Base-by-base conservation (phyloP, 2,797 vertebrate species). In the Rhinoraja longicauda region DNA sequence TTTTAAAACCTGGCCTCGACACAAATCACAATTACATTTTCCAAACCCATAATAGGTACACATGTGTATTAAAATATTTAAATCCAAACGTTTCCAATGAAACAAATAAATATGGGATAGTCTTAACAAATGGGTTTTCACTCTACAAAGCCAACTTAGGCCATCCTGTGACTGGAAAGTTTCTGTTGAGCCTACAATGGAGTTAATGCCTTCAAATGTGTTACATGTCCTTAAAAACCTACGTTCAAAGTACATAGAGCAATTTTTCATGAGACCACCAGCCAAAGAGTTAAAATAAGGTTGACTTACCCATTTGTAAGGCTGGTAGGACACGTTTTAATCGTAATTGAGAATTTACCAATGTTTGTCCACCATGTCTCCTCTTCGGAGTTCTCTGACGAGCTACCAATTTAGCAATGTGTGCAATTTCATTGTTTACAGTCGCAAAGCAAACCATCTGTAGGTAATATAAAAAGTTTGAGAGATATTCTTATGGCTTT, bases 381-480 rank as follows among this genome's bases (percentile, higher is more conserved):
- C 94, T 98, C 95, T 98, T 98, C 21, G 96, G 95, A 94, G 93
- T 96, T 94, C 95, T 97, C 95, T 99, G 98, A 17, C 95, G 96
- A 64, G 98, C 97, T 93, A 99, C 98, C 93, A 99, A 95, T 94
- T 98, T 97, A 93, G 98, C 97, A 24, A 99, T 97, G 93, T 97
- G 96, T 75, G 96, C 96, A 0, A 98, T 99, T 94, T 98, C 98
- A 78, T 95, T 93, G 94, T 97, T 98, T 59, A 97, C 95, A 32
- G 96, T 95, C 9, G 98, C 98, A 93, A 97, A 96, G 95, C 98
- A 99, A 86, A 94, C 93, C 17, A 96, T 0, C 97, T 97, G 84
- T 73, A 13, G 90, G 57, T 75, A 24, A 73, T 92, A 92, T 4
- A 9, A 90, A 70, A 26, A 75, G 0, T 91, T 73, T 72, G 9